These are phyloP conservation scores for Ispidina picta DNA, from an alignment of 2,797 vertebrate species.

Conservation along the genomic window DNA sequence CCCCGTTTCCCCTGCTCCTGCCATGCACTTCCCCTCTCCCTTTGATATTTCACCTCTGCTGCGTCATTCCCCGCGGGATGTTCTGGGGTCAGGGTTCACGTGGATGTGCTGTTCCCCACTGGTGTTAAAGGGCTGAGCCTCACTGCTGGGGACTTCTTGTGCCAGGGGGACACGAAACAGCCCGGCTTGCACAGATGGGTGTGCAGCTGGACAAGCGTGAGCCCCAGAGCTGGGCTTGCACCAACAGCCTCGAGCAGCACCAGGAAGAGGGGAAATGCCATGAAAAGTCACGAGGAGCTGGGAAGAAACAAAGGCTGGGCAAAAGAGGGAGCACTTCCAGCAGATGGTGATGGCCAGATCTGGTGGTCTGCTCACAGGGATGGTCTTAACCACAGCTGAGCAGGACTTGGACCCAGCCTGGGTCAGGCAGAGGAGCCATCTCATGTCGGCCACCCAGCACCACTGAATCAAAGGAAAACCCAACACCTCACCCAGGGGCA, in stretches of 20 bases:
- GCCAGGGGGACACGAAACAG: background rate
- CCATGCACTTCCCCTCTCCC: conserved; percentile 43
- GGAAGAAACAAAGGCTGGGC: conserved; percentile 26
- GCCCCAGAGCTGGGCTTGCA: conserved; percentile 9
- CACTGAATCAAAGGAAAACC: background rate
- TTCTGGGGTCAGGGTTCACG: background rate
- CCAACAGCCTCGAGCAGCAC: background rate
- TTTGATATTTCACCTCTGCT: conserved; percentile 53
- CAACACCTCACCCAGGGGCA: rapidly evolving
- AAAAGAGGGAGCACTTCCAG: background rate
- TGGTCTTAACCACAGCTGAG: background rate
- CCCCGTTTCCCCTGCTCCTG: conserved; percentile 47
- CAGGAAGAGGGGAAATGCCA: background rate
- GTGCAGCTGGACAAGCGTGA: background rate
- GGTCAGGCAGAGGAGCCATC: background rate
- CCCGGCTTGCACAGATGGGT: rapidly evolving
- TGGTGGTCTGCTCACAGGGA: background rate
- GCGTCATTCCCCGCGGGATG: background rate
- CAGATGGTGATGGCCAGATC: background rate
- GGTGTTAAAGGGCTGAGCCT: background rate
- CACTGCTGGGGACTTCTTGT: rapidly evolving
- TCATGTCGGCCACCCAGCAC: background rate
- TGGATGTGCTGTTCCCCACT: background rate
- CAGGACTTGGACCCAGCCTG: background rate
- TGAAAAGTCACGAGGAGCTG: conserved; percentile 9